Conservation (phyloP, 2,113 vertebrate species). For the Salvelinus alpinus region DNA sequence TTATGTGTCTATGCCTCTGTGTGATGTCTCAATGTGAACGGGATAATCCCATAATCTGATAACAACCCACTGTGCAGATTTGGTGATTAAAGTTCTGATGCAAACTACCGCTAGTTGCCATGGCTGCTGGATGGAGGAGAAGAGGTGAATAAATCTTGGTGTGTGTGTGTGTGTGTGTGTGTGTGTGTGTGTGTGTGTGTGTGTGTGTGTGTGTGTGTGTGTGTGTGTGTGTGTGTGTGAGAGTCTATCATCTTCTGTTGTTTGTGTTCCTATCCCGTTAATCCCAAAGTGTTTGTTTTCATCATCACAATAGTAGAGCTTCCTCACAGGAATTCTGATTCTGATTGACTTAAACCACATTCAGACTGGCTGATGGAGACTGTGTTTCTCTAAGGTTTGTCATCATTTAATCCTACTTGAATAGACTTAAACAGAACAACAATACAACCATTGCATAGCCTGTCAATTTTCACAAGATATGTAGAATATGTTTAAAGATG, state of each 20-base stretch:
- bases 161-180: conserved; percentile 22
- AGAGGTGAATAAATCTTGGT: conserved; percentile 7
- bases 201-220: neutral
- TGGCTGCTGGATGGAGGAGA: conserved; percentile 56
- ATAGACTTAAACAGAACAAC: neutral
- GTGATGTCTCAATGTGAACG: conserved; percentile 61
- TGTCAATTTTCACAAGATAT: neutral
- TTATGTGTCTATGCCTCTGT: conserved; percentile 14
- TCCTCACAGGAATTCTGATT: neutral
- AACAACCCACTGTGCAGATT: conserved; percentile 67
- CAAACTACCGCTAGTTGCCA: conserved; percentile 60
- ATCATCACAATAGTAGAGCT: neutral
- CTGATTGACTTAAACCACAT: neutral
- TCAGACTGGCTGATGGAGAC: neutral
- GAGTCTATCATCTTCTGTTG: neutral
- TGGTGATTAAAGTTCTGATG: conserved; percentile 66
- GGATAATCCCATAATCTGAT: conserved; percentile 74
- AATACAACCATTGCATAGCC: neutral
- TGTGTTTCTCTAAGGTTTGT: neutral
- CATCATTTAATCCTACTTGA: neutral
- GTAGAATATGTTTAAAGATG: neutral
- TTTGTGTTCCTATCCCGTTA: neutral
- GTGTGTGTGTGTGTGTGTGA: neutral
- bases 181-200: neutral
- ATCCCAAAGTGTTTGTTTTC: conserved; percentile 1